Percentiles rank a stretch among this genome's conserved stretches.
These are phyloP conservation scores for Eidolon helvum DNA, from an alignment of 2,113 vertebrate species.

Conservation along the genomic window DNA sequence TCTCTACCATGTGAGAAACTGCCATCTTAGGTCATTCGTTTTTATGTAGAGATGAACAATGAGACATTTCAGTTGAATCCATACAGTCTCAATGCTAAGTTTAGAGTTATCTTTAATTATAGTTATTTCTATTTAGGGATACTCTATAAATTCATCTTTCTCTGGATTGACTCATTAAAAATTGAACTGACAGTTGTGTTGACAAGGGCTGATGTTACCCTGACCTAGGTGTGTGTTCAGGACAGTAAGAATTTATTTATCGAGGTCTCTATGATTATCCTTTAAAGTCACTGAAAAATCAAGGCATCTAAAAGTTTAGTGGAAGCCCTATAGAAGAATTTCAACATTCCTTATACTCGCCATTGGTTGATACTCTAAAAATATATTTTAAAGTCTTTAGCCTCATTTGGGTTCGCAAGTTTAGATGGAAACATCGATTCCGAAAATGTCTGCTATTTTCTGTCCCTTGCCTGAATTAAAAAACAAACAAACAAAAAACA, in stretches of 20 bases:
- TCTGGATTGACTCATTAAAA: not conserved
- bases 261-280: not conserved
- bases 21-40: not conserved
- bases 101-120: not conserved
- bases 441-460: constrained; percentile 10
- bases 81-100: not conserved
- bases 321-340: not conserved
- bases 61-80: not conserved
- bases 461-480: not conserved
- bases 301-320: not conserved
- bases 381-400: not conserved
- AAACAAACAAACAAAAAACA: not conserved
- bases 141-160: not conserved
- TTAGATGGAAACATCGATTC: constrained; percentile 7
- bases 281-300: constrained; percentile 1
- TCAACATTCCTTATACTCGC: not conserved
- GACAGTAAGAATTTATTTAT: not conserved
- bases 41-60: not conserved
- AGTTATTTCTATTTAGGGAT: not conserved
- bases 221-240: not conserved
- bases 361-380: not conserved
- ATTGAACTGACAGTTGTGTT: not conserved
- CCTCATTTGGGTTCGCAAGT: not conserved
- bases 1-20: not conserved
- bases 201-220: not conserved